Conservation (phyloP, 2,797 vertebrate genomes). For the Hyperoplus immaculatus region DNA sequence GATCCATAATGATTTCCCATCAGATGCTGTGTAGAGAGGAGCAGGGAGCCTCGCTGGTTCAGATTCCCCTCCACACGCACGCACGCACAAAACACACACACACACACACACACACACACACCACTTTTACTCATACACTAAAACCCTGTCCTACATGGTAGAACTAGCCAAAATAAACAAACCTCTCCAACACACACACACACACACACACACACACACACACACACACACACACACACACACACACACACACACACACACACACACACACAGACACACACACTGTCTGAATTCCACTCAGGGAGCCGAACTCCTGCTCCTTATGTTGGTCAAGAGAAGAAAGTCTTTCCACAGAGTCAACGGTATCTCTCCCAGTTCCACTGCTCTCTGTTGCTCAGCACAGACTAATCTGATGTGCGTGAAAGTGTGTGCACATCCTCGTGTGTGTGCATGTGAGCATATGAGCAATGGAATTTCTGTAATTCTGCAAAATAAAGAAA, state of each 20-base stretch:
- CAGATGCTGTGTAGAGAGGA: conserved; percentile 71
- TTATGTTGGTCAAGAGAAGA: conserved; percentile 39
- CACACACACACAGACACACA: not conserved
- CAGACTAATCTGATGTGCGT: conserved; percentile 35
- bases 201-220: conserved; percentile 25
- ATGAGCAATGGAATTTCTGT: no score
- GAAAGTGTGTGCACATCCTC: conserved; percentile 6
- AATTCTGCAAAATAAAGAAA: no score
- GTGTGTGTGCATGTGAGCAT: not conserved
- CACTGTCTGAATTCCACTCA: conserved; percentile 8
- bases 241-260: not conserved
- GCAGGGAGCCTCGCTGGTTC: conserved; percentile 53
- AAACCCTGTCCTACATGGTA: conserved; percentile 9
- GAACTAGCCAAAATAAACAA: conserved; percentile 32
- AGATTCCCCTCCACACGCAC: conserved; percentile 45
- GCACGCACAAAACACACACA: conserved; percentile 28
- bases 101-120: conserved; percentile 29
- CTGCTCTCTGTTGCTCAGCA: conserved; percentile 32
- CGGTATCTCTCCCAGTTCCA: conserved; percentile 14
- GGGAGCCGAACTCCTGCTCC: conserved; percentile 25
- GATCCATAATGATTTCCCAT: conserved; percentile 86
- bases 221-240: conserved; percentile 4
- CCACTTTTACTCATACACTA: not conserved
- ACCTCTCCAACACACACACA: not conserved
- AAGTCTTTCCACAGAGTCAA: conserved; percentile 20